Evolutionary conservation across 2,797 vertebrate genomes (phyloP).

Genomic region (Coregonus sp.): DNA sequence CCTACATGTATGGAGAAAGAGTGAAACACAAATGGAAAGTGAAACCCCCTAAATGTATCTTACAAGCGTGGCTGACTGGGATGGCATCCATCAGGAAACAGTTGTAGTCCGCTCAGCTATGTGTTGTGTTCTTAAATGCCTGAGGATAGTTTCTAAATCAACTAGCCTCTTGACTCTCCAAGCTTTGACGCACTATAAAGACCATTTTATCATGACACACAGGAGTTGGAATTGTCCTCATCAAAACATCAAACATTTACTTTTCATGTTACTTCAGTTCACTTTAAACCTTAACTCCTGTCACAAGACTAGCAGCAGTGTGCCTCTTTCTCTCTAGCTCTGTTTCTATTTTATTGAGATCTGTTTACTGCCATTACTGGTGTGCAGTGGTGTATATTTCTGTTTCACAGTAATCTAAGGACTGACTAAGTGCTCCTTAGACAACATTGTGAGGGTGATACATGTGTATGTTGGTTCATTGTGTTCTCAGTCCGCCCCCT

Average conservation of each 20-base stretch:
- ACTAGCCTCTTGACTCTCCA: too few relatives aligned
- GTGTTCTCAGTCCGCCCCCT: too few relatives aligned
- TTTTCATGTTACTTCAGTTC: neutral
- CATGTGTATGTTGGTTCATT: neutral
- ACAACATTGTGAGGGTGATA: neutral
- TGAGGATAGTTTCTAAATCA: neutral
- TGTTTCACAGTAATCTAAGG: neutral
- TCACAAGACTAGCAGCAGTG: neutral
- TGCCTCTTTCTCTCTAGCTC: neutral
- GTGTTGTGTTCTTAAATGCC: neutral
- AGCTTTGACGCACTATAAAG: too few relatives aligned
- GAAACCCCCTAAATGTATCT: neutral
- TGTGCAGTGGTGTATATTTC: neutral
- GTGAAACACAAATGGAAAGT: neutral
- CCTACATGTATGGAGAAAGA: neutral
- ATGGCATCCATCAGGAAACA: neutral
- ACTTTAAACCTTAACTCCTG: neutral
- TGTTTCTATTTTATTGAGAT: neutral
- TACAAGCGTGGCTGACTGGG: neutral
- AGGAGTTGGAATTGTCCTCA: neutral
- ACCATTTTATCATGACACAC: neutral
- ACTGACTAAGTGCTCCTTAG: neutral
- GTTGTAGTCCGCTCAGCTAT: neutral
- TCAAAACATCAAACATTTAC: neutral
- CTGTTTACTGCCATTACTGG: neutral